A percentile compares a stretch with the other conserved stretches of the same genome.
Evolutionary conservation across 1,140 invertebrate genomes (phyloP).

Genomic region (Lethrus apterus): DNA sequence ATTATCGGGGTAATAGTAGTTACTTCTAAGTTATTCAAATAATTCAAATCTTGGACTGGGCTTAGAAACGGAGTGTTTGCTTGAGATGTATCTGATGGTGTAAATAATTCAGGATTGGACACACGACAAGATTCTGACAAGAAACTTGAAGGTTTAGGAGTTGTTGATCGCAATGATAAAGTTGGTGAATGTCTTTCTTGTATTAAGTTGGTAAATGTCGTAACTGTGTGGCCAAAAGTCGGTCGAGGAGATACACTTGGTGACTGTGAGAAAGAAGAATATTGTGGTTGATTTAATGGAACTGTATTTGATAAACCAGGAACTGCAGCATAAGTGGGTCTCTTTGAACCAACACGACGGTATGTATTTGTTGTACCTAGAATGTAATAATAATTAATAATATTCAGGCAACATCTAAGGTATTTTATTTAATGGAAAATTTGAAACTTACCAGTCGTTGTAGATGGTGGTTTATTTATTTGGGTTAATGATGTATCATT

Average conservation of each 20-base stretch:
- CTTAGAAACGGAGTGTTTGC: constrained; percentile 10
- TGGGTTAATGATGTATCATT: constrained; percentile 2
- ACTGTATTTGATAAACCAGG: constrained; percentile 33
- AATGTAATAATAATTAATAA: too few species aligned
- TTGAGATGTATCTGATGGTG: not conserved
- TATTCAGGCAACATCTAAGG: too few species aligned
- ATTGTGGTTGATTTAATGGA: not conserved
- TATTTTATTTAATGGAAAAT: too few species aligned
- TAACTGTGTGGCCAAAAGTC: too few species aligned
- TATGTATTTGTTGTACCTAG: constrained; percentile 27
- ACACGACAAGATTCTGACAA: constrained; percentile 4
- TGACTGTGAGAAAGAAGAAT: too few species aligned
- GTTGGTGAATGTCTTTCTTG: too few species aligned
- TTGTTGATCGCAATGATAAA: constrained; percentile 6
- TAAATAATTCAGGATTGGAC: constrained; percentile 7
- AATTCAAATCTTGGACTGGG: constrained; percentile 7
- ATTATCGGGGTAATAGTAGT: too few species aligned
- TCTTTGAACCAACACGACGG: constrained; percentile 34
- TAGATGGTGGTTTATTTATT: constrained; percentile 10
- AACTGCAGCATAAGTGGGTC: constrained; percentile 39
- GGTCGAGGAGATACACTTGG: too few species aligned
- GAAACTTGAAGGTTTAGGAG: not conserved
- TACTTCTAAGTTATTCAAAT: too few species aligned
- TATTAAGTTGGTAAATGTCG: too few species aligned
- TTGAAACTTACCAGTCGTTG: too few species aligned